Base-by-base conservation (phyloP, 1,140 invertebrate species). In the Penaeus vannamei region DNA sequence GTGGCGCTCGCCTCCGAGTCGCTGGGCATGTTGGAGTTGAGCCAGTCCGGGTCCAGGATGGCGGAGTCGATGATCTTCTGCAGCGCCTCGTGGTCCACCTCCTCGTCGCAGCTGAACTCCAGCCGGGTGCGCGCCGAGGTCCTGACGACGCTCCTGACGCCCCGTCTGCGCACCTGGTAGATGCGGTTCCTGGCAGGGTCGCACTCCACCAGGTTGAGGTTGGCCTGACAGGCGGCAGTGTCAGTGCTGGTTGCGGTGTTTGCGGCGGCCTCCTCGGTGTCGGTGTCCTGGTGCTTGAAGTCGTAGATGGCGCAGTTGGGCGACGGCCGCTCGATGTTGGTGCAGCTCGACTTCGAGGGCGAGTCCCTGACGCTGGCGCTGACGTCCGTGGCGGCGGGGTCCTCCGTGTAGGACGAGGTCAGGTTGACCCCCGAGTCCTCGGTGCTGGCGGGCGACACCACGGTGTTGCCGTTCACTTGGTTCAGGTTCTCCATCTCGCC, bases 301-400 rank as follows among this genome's bases (percentile, higher is more conserved):
- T 97, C 97, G 92, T 96, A 97, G 83, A 95, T 96, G 87, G 95
- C 96, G 92, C 95, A 95, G 92, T 97, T 97, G 92, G 96, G 96
- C 22, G 96, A 96, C 92, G 95, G 96, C 89, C 96, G 93, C 93
- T 96, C 95, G 1, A 95, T 64, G 95, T 94, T 84, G 64, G 91
- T 91, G 19, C 86, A 91, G 89, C 90, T 90, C 23, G 88, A 66
- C 64, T 86, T 90, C 14, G 88, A 90, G 42, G 88, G 88, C n/a
- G 88, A 90, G 62, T 89, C 87, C 64, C 69, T 89, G 29, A 80
- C 72, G 36, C 59, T 26, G 53, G 53, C 53, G n/a, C 88, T 82
- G 17, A 69, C 23, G 23, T 90, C 84, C 20, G 32, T 85, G 61
- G 36, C 72, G 60, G n/a, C 84, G 19, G 88, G 72, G 22, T 36